Evolutionary conservation across 2,113 vertebrate genomes (phyloP), one percentile per base, ranked within the genome.

Genomic region (Charina bottae): DNA sequence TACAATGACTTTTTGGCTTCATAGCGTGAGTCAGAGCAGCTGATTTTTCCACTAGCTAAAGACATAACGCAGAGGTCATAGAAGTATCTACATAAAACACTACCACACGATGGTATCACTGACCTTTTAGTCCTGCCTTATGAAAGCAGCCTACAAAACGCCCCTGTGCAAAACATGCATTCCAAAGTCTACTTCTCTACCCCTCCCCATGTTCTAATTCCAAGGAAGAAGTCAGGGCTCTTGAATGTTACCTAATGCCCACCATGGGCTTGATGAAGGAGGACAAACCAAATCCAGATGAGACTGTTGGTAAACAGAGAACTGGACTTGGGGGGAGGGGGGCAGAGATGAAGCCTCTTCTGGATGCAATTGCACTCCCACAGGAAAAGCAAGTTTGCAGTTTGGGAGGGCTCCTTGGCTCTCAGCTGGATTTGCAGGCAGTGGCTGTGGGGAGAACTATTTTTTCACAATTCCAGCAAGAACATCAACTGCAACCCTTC

Each of bases 81-180:
- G 17, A 78, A 42, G 7, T 78, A 42, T 78, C 72, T 19, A 10
- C 8, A 42, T 78, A 78, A 21, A 78, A 78, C 7, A 42, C 72
- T 3, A 8, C 72, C 68, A 78, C 68, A 3, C 37, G 37, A 17
- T 78, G 33, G 28, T 37, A 62, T 91, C 95, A 90, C 6, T 94
- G 92, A 95, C 89, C 92, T 84, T 42, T 59, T 54, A 37, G 88
- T 92, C 95, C 94, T 96, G 95, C 89, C 93, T 94, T 59, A 88
- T 94, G 90, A 96, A 94, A 91, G 93, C 93, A 93, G 94, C 89
- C 92, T 94, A 93, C 89, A 94, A 89, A 94, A 96, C 96, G 96
- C 85, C 86, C 93, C 94, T 95, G 94, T 94, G 92, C 95, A 62
- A 89, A 83, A 42, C 33, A 9, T 10, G 2, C 42, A 68, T 17